Evolutionary conservation across 2,113 vertebrate species (phyloP).

Genomic region (Corynorhinus townsendii): DNA sequence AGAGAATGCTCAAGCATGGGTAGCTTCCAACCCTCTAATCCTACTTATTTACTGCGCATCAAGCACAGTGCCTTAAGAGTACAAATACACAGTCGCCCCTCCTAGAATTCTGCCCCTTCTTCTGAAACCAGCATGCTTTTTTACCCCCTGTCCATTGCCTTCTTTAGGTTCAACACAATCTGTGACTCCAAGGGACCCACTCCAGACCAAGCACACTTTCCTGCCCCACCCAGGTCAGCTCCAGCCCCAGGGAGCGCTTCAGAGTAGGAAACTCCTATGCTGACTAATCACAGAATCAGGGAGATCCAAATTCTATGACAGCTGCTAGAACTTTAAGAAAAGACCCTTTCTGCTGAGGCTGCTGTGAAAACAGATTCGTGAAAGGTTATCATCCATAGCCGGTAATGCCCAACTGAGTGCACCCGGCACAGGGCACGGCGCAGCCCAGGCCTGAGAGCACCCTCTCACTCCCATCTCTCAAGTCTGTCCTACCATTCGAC

Average conservation of each 20-base stretch:
- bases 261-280: background rate
- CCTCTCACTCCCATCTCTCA: background rate
- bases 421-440: rapidly evolving
- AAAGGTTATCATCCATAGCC: background rate
- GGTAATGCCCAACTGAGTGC: background rate
- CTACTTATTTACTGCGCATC: background rate
- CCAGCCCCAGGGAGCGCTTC: background rate
- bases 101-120: background rate
- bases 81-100: background rate
- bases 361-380: background rate
- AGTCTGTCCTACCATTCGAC: background rate
- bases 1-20: background rate
- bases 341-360: background rate
- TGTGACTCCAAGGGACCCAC: background rate
- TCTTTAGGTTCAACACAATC: background rate
- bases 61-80: background rate
- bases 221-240: background rate
- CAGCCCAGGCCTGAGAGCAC: background rate
- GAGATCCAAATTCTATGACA: background rate
- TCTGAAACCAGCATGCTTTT: background rate
- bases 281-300: background rate
- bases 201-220: too few species aligned
- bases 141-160: background rate
- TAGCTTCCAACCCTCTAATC: background rate
- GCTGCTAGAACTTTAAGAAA: background rate